Evolutionary conservation across 2,888 invertebrate species (phyloP), one percentile per base, ranked within the genome.

Genomic region (Pegoplata infirma): DNA sequence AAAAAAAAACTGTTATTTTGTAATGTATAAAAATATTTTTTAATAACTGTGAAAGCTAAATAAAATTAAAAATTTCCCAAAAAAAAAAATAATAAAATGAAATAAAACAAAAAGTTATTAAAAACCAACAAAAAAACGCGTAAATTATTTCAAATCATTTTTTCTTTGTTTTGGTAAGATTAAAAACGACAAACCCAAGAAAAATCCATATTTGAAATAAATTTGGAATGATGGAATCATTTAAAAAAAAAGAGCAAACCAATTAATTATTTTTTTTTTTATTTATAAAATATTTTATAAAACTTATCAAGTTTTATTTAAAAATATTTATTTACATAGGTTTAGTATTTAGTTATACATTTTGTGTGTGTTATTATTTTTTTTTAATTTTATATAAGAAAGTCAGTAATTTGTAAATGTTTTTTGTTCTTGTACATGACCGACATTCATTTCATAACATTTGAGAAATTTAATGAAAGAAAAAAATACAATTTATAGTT

Each of bases 11-110:
- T 88, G 87, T 89, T 89, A 88, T 89, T 88, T 88, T 88, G 86
- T 88, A 89, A 86, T 89, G 88, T 89, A 88, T 87, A 88, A 88
- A 55, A 88, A 86, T 87, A 88, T 69, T 88, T 88, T 88, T 88
- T 88, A 88, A 87, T 88, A 88, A 88, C 88, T 88, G 89, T 88
- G 88, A 88, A 88, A 88, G 88, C 88, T 88, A 87, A 88, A 87
- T 87, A 87, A 87, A 88, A 87, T 86, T 86, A 85, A 87, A 85
- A 85, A 76, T 81, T 82, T 82, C 82, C 55, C 80, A 80, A 83
- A 83, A 56, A 74, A 69, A 64, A 82, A 81, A 68, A 81, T 80
- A 81, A 80, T 59, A 64, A 63, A 56, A 67, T 69, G 46, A 67
- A 79, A 75, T 61, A 71, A 79, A 72, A 49, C 47, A 56, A 56